Conservation (phyloP, 35 echinoderm and acorn worm genomes). For the Amphiura filiformis region DNA sequence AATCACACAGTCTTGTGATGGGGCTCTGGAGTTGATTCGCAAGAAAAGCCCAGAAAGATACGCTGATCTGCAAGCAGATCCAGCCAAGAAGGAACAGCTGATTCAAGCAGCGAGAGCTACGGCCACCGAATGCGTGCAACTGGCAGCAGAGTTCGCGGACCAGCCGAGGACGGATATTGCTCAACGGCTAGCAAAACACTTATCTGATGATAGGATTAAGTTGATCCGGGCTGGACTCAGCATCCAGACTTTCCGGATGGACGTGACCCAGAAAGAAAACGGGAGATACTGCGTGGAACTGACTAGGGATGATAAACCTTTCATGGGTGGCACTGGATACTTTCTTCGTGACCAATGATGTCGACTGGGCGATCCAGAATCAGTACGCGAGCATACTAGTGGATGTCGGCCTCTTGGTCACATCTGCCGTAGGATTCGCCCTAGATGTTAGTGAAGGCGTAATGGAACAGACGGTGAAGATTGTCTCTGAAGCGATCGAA, state of each 20-base stretch:
- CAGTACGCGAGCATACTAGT: constrained; percentile 36
- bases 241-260: constrained; percentile 40
- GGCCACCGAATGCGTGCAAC: constrained; percentile 39
- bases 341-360: not conserved
- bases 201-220: constrained; percentile 34
- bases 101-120: constrained; percentile 34
- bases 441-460: constrained; percentile 3
- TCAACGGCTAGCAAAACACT: constrained; percentile 24
- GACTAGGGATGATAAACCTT: constrained; percentile 16
- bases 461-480: not conserved
- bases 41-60: constrained; percentile 35
- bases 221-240: constrained; percentile 28
- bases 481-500: not conserved
- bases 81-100: constrained; percentile 26
- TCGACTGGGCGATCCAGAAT: constrained; percentile 16
- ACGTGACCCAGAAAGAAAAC: constrained; percentile 9
- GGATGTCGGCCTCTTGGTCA: constrained; percentile 25
- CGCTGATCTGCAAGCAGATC: constrained; percentile 34
- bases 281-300: not conserved
- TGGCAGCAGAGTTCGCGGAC: constrained; percentile 6
- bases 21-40: constrained; percentile 31
- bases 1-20: constrained; percentile 27
- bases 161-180: constrained; percentile 7
- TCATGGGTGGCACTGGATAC: not conserved
- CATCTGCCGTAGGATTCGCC: constrained; percentile 24